phyloP scores from a whole-genome alignment of 2,888 invertebrate genomes.

The Ophion obscuratus region DNA sequence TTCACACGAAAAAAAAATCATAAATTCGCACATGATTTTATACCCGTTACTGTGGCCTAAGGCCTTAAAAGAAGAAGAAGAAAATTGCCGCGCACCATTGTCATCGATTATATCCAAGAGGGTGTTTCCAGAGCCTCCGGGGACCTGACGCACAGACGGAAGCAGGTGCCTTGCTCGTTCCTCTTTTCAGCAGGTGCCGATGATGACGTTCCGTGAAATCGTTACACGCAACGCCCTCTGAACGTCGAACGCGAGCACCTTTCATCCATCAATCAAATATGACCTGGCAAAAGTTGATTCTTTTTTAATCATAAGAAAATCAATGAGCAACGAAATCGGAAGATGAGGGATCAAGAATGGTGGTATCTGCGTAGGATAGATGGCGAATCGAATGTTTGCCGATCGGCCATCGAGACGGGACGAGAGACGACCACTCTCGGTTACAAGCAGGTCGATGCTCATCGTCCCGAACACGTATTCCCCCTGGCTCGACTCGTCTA shows the following conservation, averaged over 20 bases:
- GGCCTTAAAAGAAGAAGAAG: not conserved
- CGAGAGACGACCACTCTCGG: constrained; percentile 46
- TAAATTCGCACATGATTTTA: no score
- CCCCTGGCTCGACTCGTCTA: constrained; percentile 57
- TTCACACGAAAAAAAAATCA: not conserved
- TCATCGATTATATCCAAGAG: not conserved
- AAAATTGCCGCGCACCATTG: constrained; percentile 25
- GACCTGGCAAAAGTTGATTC: no score
- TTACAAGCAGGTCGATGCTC: constrained; percentile 63
- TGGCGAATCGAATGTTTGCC: constrained; percentile 71
- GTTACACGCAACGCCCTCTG: not conserved
- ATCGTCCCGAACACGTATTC: constrained; percentile 49
- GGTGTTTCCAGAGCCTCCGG: constrained; percentile 31
- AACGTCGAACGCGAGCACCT: not conserved
- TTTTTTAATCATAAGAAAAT: no score
- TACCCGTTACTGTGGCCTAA: not conserved
- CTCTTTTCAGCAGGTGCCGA: constrained; percentile 78
- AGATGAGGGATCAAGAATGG: constrained; percentile 29
- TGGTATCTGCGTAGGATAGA: constrained; percentile 21
- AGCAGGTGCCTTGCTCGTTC: constrained; percentile 73
- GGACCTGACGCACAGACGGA: constrained; percentile 67
- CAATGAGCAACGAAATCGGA: no score
- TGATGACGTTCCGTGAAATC: constrained; percentile 57
- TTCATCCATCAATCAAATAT: not conserved
- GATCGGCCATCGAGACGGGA: constrained; percentile 81